Evolutionary conservation across 2,888 invertebrate species (phyloP), one percentile per base, ranked within the genome.

Genomic region (Drosophila nr. medialis): DNA sequence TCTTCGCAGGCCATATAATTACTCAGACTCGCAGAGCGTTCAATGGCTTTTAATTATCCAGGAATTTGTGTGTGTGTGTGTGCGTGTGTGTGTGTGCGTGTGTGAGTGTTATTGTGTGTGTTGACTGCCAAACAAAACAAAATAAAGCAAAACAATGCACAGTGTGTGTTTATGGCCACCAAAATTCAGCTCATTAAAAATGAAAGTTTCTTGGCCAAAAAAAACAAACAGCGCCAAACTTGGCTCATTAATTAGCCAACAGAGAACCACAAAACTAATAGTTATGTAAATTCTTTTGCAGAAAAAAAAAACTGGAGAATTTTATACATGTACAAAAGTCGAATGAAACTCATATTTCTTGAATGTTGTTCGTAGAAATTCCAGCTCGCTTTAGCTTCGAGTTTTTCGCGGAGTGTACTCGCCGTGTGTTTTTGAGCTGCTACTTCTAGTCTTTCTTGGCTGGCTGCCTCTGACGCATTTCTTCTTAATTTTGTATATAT

Each of bases 41-140:
- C 86, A 84, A 83, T 86, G 84, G 69, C 80, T 73, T 81, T 86
- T 88, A 86, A 88, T 86, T 88, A 86, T 77, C 67, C 71, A 77
- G 75, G 88, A 86, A 86, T 86, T 73, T 59, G 40, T 38, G 30
- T 72, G 32, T 30, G 45, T 45, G 24, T 7, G 21, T 21, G 11
- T 13, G 7, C 49, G 30, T 30, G 72, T 27, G 18, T 15, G 18
- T 27, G 11, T 29, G n/a, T 29, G 29, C 13, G 24, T 7, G 21
- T 21, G 11, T 13, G 7, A 49, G 30, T 30, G 72, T 27, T n/a
- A n/a, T 27, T 15, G 18, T 27, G 11, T 29, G n/a, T 29, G 29
- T 4, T n/a, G 49, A 34, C 51, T 32, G 15, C 51, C 15, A 34
- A 50, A 21, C 30, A 51, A 54, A 54, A n/a, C 58, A 56, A 64